Evolutionary conservation across 2,888 invertebrate genomes (phyloP).

Genomic region (Empis stercorea): DNA sequence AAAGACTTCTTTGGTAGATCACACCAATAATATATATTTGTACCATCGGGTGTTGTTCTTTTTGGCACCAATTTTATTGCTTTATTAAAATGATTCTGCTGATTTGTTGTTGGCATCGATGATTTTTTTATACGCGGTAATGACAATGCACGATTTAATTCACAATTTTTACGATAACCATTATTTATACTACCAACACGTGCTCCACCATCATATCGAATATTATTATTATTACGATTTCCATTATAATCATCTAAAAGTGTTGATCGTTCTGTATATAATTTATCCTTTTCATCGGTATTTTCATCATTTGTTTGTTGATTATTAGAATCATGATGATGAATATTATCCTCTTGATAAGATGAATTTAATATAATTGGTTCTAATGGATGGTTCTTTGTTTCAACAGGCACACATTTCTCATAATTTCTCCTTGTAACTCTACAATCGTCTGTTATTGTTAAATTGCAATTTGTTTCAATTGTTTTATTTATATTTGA

Average conservation of each 20-base stretch:
- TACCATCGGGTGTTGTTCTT: constrained; percentile 68
- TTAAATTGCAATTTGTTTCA: neutral
- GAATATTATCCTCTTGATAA: neutral
- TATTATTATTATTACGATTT: constrained; percentile 20
- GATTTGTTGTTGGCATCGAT: constrained; percentile 11
- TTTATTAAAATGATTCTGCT: constrained; percentile 28
- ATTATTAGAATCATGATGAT: no score
- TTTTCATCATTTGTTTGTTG: constrained; percentile 4
- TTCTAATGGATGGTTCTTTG: constrained; percentile 30
- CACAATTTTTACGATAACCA: constrained; percentile 32
- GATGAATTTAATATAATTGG: constrained; percentile 6
- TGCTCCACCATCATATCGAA: constrained; percentile 7
- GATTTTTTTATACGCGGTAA: constrained; percentile 20
- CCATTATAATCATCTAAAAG: constrained; percentile 25
- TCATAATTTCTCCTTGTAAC: constrained; percentile 17
- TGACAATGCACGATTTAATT: constrained; percentile 13
- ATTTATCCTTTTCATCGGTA: constrained; percentile 6
- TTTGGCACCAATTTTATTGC: constrained; percentile 49
- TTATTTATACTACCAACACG: constrained; percentile 1
- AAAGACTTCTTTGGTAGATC: constrained; percentile 47
- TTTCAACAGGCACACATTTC: constrained; percentile 27
- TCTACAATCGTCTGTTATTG: neutral
- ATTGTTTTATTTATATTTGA: neutral
- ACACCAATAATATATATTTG: constrained; percentile 78
- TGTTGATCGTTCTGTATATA: constrained; percentile 14